Base-by-base conservation (phyloP, 2,113 vertebrate genomes). In the Nasalis larvatus region DNA sequence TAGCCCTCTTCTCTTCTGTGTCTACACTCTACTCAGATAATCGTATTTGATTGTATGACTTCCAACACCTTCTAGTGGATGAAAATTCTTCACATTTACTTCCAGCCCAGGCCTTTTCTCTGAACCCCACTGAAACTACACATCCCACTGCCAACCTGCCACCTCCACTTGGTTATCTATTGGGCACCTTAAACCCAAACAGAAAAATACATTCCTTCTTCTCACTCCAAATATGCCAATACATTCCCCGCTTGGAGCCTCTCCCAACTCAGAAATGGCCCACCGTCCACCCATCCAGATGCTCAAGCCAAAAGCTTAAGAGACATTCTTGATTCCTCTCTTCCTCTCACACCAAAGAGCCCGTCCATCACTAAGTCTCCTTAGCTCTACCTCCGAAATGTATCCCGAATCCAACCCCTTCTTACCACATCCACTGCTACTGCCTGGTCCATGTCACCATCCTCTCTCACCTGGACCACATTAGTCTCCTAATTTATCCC, bases 1-100 rank as follows among this genome's bases (percentile, higher is more conserved):
- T n/a, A 35, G 37, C 4, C 74, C 14, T 25, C 74, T 47, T 30
- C 37, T 66, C 6, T 23, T 56, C 83, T 7, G 35, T 45, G 30
- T 69, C 86, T 52, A 37, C 69, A 12, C 10, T 8, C n/a, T 45
- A 63, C 76, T 23, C 37, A 85, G 30, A 35, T 54, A 8, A 40
- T 20, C 68, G 13, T 2, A 47, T 10, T 42, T 6, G 27, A 25
- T 6, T 0, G 0, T 23, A 32, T 0, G 1, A 25, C 63, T 66
- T 40, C 54, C 30, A 69, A 1, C 21, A 56, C 37, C n/a, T 77
- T 54, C 60, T 71, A 12, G 12, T 3, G 37, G 6, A 25, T 74
- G 16, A 45, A 69, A 8, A 32, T 6, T 30, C 86, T 83, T 77
- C 27, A 23, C 27, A 58, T 80, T 52, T 30, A 60, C 32, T n/a